Percentiles rank a stretch among this genome's conserved stretches.
Evolutionary conservation across 2,113 vertebrate genomes (phyloP).

Genomic region (Ciconia stormi): DNA sequence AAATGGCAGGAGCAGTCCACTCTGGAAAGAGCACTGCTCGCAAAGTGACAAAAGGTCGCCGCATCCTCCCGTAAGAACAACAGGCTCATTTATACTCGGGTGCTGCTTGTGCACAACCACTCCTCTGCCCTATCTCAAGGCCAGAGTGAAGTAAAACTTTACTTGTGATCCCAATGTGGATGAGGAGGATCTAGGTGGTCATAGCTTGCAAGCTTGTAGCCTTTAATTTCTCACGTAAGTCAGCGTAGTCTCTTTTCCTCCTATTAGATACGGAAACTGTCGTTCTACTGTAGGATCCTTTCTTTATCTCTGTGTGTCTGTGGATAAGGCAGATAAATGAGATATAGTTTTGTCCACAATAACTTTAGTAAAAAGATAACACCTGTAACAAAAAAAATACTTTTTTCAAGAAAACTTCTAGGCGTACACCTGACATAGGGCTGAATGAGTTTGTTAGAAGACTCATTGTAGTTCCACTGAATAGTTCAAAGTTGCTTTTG

Average conservation of each 20-base stretch:
- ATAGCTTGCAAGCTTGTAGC: not conserved
- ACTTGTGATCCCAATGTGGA: not conserved
- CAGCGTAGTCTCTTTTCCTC: not conserved
- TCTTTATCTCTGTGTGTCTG: not conserved
- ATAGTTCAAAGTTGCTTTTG: not conserved
- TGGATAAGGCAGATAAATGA: not conserved
- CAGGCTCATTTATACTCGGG: not conserved
- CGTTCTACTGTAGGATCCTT: not conserved
- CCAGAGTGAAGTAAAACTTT: not conserved
- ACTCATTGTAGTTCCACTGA: not conserved
- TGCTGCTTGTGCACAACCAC: not conserved
- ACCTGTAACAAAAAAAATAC: not conserved
- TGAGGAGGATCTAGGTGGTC: not conserved
- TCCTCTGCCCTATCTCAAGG: not conserved
- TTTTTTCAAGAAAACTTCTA: not conserved
- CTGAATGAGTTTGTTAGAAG: not conserved
- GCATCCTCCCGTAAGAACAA: not conserved
- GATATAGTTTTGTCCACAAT: not conserved
- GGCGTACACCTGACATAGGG: not conserved
- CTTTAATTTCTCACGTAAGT: not conserved
- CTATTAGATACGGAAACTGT: not conserved
- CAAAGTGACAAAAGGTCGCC: not conserved
- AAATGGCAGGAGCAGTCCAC: not conserved
- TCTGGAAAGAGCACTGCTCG: not conserved
- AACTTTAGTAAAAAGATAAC: not conserved